phyloP scores from a whole-genome alignment of 2,113 vertebrate species.

The Centropus unirufus region DNA sequence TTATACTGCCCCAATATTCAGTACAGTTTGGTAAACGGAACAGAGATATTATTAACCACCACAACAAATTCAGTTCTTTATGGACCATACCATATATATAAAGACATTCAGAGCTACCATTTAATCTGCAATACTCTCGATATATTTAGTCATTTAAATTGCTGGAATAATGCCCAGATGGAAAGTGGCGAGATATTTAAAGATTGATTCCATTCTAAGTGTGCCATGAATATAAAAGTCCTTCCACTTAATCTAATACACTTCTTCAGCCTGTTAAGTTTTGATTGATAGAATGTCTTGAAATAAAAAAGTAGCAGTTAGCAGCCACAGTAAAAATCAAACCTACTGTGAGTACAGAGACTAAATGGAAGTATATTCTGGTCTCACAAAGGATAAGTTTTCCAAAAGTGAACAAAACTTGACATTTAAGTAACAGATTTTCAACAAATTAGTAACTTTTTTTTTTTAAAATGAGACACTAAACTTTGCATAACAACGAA shows the following conservation, averaged over 20 bases:
- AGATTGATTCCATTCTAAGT: constrained; percentile 43
- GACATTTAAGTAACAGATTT: neutral
- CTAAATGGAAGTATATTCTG: neutral
- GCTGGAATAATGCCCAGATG: constrained; percentile 40
- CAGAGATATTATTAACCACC: neutral
- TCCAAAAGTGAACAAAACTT: neutral
- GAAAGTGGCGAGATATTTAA: constrained; percentile 55
- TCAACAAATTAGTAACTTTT: neutral
- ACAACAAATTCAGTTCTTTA: constrained; percentile 11
- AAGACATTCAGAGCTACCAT: neutral
- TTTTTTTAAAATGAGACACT: neutral
- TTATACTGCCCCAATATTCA: neutral
- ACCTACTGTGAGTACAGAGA: neutral
- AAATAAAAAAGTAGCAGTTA: constrained; percentile 30
- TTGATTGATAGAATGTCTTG: constrained; percentile 24
- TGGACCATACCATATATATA: neutral
- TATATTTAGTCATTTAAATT: constrained; percentile 56
- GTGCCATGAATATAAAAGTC: constrained; percentile 27
- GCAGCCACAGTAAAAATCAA: neutral
- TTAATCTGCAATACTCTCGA: constrained; percentile 47
- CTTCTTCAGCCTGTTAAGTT: constrained; percentile 21
- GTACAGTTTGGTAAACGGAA: neutral
- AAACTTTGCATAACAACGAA: neutral
- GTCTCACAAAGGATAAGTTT: neutral
- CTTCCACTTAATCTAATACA: constrained; percentile 53